phyloP scores from a whole-genome alignment of 2,797 vertebrate genomes.

The Anniella stebbinsi region DNA sequence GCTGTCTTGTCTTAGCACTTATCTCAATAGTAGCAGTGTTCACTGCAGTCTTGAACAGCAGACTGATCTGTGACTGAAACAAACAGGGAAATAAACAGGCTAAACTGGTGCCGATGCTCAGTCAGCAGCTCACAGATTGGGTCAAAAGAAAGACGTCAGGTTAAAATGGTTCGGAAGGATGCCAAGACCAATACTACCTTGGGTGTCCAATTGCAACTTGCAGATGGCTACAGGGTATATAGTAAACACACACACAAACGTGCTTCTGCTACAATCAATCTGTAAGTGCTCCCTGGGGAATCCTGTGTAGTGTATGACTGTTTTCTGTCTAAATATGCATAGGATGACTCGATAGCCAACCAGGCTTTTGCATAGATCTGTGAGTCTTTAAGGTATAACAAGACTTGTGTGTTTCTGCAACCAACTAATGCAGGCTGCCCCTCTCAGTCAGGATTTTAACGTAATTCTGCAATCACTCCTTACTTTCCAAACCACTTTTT shows the following conservation, averaged over 20 bases:
- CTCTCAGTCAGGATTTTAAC: background rate
- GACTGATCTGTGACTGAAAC: slow-evolving; percentile 1
- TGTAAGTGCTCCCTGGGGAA: too few species aligned
- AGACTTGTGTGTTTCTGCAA: background rate
- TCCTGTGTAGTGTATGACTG: too few species aligned
- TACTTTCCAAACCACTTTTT: background rate
- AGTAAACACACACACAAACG: background rate
- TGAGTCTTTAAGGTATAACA: background rate
- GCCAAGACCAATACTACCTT: slow-evolving; percentile 28
- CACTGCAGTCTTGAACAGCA: background rate
- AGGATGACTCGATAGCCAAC: too few species aligned
- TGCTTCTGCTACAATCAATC: background rate
- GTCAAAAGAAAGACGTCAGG: slow-evolving; percentile 25
- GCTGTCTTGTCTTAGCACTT: slow-evolving; percentile 30
- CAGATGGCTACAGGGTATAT: background rate
- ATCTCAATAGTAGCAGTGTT: slow-evolving; percentile 37
- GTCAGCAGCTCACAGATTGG: background rate
- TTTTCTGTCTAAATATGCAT: too few species aligned
- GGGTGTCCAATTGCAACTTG: slow-evolving; percentile 14
- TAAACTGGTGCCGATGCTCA: background rate
- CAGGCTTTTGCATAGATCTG: background rate
- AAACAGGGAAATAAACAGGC: slow-evolving; percentile 2
- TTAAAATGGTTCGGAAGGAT: background rate
- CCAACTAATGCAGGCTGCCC: background rate
- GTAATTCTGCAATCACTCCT: background rate